Base-by-base conservation (phyloP, 2,888 invertebrate species). In the Lydus trimaculatus region DNA sequence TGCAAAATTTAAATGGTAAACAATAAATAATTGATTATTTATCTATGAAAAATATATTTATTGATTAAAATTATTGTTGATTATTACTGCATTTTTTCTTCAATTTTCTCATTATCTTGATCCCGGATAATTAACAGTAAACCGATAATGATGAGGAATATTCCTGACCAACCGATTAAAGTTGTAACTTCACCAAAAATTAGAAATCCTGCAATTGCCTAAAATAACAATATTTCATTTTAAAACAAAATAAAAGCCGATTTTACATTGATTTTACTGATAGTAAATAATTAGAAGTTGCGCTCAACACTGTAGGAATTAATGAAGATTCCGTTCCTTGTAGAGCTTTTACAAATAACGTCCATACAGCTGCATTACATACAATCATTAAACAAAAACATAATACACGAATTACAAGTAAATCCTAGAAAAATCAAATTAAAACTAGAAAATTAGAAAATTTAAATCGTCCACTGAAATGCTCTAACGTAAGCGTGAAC, bases 221-320 rank as follows among this genome's bases (percentile, higher is more conserved):
- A 85, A 43, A 85, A 85, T 76, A 36, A 31, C 28, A 28, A 28
- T 3, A 28, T 28, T 52, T 39, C 58, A 23, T 59, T 33, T 17
- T 39, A 13, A 63, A 17, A 59, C 48, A 1, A 33, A 28, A 28
- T 31, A 7, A 25, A 43, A 43, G 5, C n/a, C 4, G 7, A 15
- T 31, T 5, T 0, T 8, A 43, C 20, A 23, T 58, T 52, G 70
- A 59, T 86, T 88, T 87, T 84, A 91, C 91, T 76, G 91, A 91
- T 70, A 89, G 82, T 61, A 90, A 83, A 80, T 90, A 92, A 82
- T 90, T 91, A 23, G 89, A 87, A 0, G 90, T 88, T 31, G 91
- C 87, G 64, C 90, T 90, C 71, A 88, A 86, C 56, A 91, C 88
- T 11, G 91, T 91, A 0, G 90, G 89, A 6, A 88, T 86, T 17